phyloP scores from a whole-genome alignment of 2,888 invertebrate genomes.

The Hydraecia micacea region DNA sequence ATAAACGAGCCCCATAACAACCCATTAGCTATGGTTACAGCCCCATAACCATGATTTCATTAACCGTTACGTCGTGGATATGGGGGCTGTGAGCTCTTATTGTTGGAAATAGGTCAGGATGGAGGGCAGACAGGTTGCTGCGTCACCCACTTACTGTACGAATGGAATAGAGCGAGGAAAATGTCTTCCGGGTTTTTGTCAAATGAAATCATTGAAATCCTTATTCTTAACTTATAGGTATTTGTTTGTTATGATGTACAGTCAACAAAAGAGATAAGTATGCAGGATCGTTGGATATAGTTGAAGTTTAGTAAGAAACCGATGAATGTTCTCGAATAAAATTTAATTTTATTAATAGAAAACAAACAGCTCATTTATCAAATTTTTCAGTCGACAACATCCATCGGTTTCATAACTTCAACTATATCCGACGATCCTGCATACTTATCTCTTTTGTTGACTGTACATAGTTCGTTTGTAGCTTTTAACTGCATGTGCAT shows the following conservation, averaged over 20 bases:
- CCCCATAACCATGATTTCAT: constrained; percentile 59
- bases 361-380: too few relatives aligned
- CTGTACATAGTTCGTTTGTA: not conserved
- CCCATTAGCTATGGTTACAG: constrained; percentile 51
- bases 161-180: not conserved
- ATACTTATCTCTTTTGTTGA: too few relatives aligned
- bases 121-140: constrained; percentile 23
- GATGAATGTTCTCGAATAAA: too few relatives aligned
- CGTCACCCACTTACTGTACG: constrained; percentile 26
- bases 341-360: too few relatives aligned
- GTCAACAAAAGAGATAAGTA: too few relatives aligned
- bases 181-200: not conserved
- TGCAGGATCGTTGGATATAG: too few relatives aligned
- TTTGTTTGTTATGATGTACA: not conserved
- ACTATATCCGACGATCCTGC: too few relatives aligned
- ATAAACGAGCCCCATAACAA: constrained; percentile 40
- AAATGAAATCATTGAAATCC: not conserved
- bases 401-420: too few relatives aligned
- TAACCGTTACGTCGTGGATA: constrained; percentile 38
- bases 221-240: not conserved
- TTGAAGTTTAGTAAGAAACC: too few relatives aligned
- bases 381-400: too few relatives aligned
- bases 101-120: constrained; percentile 10
- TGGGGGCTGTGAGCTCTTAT: constrained; percentile 32
- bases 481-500: not conserved